Conservation (phyloP, 1,140 invertebrate species). For the Melipona quadrifasciata region DNA sequence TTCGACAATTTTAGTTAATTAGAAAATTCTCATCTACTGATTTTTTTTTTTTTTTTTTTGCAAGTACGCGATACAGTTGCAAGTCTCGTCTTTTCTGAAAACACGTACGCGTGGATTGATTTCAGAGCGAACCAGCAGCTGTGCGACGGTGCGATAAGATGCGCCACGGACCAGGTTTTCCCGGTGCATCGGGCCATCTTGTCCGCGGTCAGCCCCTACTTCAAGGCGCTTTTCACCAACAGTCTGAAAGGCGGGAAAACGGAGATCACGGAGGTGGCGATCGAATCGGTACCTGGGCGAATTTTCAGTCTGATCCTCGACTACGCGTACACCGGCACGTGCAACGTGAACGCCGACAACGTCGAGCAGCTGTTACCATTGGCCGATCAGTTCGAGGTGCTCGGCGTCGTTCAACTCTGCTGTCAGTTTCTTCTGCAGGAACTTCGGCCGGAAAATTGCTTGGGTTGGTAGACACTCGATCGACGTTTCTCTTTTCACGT, state of each 20-base stretch:
- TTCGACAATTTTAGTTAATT: too few relatives aligned
- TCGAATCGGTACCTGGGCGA: conserved; percentile 87
- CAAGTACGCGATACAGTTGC: too few relatives aligned
- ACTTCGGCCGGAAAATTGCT: conserved; percentile 88
- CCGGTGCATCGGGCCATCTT: conserved; percentile 91
- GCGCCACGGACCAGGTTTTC: conserved; percentile 87
- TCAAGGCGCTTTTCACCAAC: conserved; percentile 92
- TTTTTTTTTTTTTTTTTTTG: not conserved
- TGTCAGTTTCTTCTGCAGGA: conserved; percentile 86
- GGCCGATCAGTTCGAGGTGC: conserved; percentile 90
- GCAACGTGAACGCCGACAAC: conserved; percentile 87
- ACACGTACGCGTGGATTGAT: not conserved
- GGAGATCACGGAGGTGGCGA: conserved; percentile 85
- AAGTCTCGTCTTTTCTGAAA: too few relatives aligned
- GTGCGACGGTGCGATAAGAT: conserved; percentile 90
- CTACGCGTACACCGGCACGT: conserved; percentile 90
- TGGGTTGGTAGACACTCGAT: conserved; percentile 80
- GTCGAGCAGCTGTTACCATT: conserved; percentile 89
- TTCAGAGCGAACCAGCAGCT: conserved; percentile 86
- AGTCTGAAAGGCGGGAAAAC: conserved; percentile 83
- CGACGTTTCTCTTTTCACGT: too few relatives aligned
- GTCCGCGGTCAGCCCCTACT: conserved; percentile 92
- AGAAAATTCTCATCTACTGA: too few relatives aligned
- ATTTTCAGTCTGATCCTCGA: conserved; percentile 89
- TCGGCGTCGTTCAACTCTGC: conserved; percentile 89